Base-by-base conservation (phyloP, 2,888 invertebrate species). In the Aporophyla nigra region DNA sequence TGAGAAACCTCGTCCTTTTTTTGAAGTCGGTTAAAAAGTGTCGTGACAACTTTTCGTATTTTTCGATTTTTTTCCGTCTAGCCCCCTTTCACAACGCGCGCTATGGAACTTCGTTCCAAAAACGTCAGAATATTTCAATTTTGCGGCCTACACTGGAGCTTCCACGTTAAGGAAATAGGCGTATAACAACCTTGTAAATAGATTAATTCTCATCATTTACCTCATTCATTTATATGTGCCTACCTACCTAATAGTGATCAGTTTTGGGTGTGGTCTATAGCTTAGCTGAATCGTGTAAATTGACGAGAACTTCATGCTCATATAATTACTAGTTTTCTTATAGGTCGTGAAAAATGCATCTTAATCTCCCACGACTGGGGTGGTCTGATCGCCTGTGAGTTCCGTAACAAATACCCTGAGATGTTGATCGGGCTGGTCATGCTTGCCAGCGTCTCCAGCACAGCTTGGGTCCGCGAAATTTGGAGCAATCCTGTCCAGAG, bases 311-410 rank as follows among this genome's bases (percentile, higher is more conserved):
- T 46, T 46, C 0, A 68, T 46, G 16, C 10, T 68, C 27, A 27
- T 27, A 14, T 70, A 16, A n/a, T 33, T 27, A 16, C 21, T 53
- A n/a, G 0, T 67, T 67, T n/a, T 40, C 24, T 76, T 92, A 12
- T 88, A 97, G 97, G 97, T 73, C 94, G 95, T 40, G 94, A 97
- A 67, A 97, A 97, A 85, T 97, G 95, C 85, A 97, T 97, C 63
- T 88, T 98, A 16, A 95, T 98, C 4, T 96, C 97, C 0, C 98
- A 98, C 93, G 98, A 98, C 91, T 98, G 98, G 98, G 98, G 98
- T 76, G 98, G 97, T 69, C 82, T 97, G 16, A 91, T 98, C 3
- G 97, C 97, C 0, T 97, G 97, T 95, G 87, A 90, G 56, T 96
- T 97, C 87, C 96, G 97, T 0, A 93, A 95, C 62, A 84, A 89